These are phyloP conservation scores for Zosterops pallidus DNA, from an alignment of 2,113 vertebrate species.

Conservation along the genomic window DNA sequence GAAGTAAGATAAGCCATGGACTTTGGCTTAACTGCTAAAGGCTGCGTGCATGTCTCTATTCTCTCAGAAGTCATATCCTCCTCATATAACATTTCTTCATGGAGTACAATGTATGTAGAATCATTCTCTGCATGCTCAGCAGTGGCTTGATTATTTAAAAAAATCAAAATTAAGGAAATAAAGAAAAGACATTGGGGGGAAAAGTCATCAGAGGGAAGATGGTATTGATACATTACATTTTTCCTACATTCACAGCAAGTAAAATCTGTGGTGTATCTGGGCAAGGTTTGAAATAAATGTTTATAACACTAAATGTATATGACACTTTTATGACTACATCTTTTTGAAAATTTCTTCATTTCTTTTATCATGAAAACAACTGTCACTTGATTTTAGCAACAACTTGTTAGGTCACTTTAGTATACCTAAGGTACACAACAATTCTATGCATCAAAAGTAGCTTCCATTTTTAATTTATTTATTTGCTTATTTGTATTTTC, in stretches of 20 bases:
- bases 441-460: background rate
- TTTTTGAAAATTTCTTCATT: background rate
- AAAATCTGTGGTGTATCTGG: background rate
- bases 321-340: background rate
- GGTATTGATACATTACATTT: background rate
- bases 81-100: background rate
- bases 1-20: background rate
- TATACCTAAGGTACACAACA: background rate
- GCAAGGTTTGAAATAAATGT: background rate
- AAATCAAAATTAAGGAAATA: background rate
- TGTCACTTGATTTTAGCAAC: background rate
- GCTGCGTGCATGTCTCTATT: rapidly evolving
- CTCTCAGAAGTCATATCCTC: background rate
- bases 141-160: background rate
- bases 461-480: background rate
- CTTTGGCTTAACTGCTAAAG: background rate
- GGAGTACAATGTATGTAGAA: background rate
- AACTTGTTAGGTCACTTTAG: background rate
- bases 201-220: background rate
- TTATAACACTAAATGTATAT: background rate
- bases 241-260: background rate
- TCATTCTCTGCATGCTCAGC: background rate
- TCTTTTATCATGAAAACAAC: background rate
- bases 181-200: background rate
- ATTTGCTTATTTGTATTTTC: background rate